Evolutionary conservation across 2,113 vertebrate species (phyloP).

Genomic region (Synodontis membranacea): DNA sequence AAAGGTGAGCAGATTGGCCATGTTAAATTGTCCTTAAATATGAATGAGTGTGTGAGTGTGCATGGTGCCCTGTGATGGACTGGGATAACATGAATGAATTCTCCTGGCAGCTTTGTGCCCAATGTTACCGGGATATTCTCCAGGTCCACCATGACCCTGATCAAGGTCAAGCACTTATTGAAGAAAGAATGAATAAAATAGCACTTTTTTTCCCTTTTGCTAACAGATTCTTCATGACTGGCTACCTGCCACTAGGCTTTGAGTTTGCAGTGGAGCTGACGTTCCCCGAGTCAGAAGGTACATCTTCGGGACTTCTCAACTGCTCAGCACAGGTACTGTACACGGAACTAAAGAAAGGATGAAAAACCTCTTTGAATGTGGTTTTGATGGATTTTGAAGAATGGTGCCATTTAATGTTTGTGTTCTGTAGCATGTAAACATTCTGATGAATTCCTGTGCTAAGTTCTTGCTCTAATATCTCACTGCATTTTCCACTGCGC

Average conservation of each 20-base stretch:
- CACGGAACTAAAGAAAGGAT: background rate
- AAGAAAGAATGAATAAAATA: background rate
- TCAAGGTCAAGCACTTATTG: background rate
- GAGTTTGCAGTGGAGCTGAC: slow-evolving; percentile 95
- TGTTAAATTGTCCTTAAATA: background rate
- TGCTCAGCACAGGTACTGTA: slow-evolving; percentile 91
- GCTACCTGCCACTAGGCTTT: slow-evolving; percentile 92
- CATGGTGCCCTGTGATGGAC: background rate
- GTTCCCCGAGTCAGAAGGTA: slow-evolving; percentile 92
- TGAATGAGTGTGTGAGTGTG: background rate
- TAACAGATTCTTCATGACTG: slow-evolving; percentile 93
- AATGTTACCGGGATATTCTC: background rate
- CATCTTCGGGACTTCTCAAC: slow-evolving; percentile 93
- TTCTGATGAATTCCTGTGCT: background rate
- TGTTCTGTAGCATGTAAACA: background rate
- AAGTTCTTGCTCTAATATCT: background rate
- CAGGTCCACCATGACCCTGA: background rate
- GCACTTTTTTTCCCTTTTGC: background rate
- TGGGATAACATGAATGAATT: background rate
- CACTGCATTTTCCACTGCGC: background rate
- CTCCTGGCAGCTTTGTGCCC: background rate
- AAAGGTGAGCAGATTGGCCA: background rate
- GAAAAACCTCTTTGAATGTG: background rate
- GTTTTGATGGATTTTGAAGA: background rate
- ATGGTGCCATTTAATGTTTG: background rate